Base-by-base conservation (phyloP, 2,797 vertebrate genomes). In the Sebastes taczanowskii region DNA sequence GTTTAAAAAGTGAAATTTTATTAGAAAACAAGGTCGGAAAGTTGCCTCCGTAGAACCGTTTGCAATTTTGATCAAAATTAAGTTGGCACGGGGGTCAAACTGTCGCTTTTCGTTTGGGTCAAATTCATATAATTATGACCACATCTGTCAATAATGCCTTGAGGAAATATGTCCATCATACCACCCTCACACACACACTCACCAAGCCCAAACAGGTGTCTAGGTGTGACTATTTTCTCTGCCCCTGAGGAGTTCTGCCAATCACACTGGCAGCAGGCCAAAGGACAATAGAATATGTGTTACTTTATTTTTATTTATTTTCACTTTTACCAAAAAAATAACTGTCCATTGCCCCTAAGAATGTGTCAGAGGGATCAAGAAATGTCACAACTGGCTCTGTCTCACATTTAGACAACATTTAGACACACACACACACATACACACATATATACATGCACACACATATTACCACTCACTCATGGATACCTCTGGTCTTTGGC, bases 181-280 rank as follows among this genome's bases (percentile, higher is more conserved):
- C 32, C 52, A 23, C 3, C 30, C 62, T 60, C 42, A 65, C 67
- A 69, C 65, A 65, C 68, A 68, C 77, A 66, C 67, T 49, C 64
- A 60, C 52, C 53, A 29, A 67, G 59, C 55, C 65, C 53, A 81
- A 80, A 78, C 71, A 70, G 71, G 59, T 80, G 63, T 68, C 35
- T 13, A 53, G 55, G 60, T 76, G 64, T 3, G 60, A 71, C 61
- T 75, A 79, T 89, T 83, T 86, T 81, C 42, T 82, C 59, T 78
- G 73, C 82, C 87, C 89, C 86, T 79, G 84, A 88, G 90, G 87
- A 89, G 73, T 86, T 88, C 84, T 93, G 90, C 91, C 87, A 92
- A 88, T 93, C 88, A 92, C 68, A 55, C 5, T 42, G 29, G 78
- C 71, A 72, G 49, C 30, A 61, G 38, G 60, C 76, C 81, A 84